Evolutionary conservation across 2,888 invertebrate species (phyloP).

Genomic region (Agrilus cyanescens): DNA sequence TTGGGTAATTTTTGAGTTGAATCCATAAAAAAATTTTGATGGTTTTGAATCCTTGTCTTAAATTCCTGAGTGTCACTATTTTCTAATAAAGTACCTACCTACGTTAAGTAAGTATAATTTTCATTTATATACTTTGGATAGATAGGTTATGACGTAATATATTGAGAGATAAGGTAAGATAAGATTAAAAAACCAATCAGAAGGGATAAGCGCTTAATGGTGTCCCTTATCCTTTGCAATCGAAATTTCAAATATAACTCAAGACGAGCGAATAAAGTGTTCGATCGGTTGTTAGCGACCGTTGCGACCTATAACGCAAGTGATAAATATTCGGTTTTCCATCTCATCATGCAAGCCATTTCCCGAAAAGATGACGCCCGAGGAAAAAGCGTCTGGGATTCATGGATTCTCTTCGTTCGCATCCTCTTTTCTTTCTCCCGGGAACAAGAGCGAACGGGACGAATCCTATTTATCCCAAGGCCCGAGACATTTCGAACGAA

Average conservation of each 20-base stretch:
- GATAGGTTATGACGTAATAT: no score
- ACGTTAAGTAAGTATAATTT: no score
- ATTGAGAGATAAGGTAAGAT: no score
- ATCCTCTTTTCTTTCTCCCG: slow-evolving; percentile 16
- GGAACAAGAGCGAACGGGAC: slow-evolving; percentile 19
- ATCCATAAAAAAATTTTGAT: no score
- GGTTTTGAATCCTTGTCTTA: no score
- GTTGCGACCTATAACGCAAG: slow-evolving; percentile 9
- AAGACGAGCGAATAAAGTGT: background rate
- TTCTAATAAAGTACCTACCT: no score
- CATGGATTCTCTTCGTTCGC: slow-evolving; percentile 9
- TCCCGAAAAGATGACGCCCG: slow-evolving; percentile 20
- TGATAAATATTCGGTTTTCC: slow-evolving; percentile 10
- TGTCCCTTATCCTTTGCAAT: slow-evolving; percentile 1
- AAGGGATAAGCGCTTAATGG: no score
- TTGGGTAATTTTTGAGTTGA: no score
- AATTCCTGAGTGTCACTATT: no score
- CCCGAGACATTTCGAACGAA: slow-evolving; percentile 28
- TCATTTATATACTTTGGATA: no score
- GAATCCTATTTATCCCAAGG: slow-evolving; percentile 26
- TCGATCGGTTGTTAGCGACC: slow-evolving; percentile 3
- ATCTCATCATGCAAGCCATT: slow-evolving; percentile 23
- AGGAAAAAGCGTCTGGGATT: slow-evolving; percentile 14
- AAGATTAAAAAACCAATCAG: no score
- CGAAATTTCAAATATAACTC: slow-evolving; percentile 4